These are phyloP conservation scores for Macropus fuliginosus DNA, from an alignment of 2,797 vertebrate species.

Conservation along the genomic window DNA sequence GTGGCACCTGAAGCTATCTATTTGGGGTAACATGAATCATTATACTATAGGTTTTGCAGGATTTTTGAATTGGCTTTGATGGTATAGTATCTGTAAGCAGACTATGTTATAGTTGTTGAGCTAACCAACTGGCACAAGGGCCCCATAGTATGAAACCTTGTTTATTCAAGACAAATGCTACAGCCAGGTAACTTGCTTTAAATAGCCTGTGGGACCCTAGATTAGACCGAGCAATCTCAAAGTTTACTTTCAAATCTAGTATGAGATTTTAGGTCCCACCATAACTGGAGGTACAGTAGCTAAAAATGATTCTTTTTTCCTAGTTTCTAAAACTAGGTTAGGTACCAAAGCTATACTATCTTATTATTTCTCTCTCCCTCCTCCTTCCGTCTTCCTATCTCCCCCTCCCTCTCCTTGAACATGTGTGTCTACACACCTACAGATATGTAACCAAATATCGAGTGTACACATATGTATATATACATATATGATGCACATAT, in stretches of 20 bases:
- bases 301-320: not conserved
- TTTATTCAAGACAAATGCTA: not conserved
- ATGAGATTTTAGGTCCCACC: not conserved
- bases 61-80: not conserved
- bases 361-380: not conserved
- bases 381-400: not conserved
- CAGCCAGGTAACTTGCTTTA: not conserved
- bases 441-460: not conserved
- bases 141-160: not conserved
- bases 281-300: not conserved
- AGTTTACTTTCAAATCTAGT: not conserved
- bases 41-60: not conserved
- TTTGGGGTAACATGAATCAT: slow-evolving; percentile 1
- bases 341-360: not conserved
- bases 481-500: too few relatives aligned
- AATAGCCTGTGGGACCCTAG: not conserved
- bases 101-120: not conserved
- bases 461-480: not conserved
- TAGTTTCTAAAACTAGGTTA: slow-evolving; percentile 7
- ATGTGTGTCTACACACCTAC: not conserved
- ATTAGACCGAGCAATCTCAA: not conserved
- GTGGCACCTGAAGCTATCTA: not conserved
- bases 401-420: too few relatives aligned
- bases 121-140: not conserved
- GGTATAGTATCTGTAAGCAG: not conserved